Evolutionary conservation across 1,140 invertebrate species (phyloP).

Genomic region (Hydropsyche tenuis): DNA sequence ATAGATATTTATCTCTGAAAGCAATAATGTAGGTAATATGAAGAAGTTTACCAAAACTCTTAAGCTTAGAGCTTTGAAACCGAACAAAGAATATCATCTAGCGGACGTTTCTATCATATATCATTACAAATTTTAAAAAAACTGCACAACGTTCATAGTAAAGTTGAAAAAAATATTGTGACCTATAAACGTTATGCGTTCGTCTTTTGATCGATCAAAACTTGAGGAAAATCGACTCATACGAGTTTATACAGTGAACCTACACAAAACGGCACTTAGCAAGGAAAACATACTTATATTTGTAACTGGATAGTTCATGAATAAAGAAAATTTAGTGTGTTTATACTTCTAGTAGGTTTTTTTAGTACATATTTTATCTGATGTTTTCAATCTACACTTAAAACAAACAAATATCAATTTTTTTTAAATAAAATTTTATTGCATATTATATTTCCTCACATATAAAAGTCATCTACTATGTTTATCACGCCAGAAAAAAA

Average conservation of each 20-base stretch:
- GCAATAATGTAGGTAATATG: background rate
- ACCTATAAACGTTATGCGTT: background rate
- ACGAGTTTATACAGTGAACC: background rate
- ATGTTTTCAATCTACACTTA: too few species aligned
- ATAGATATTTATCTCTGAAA: background rate
- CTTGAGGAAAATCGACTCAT: background rate
- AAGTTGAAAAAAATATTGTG: too few species aligned
- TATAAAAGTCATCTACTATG: too few species aligned
- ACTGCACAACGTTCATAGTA: too few species aligned
- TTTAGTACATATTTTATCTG: too few species aligned
- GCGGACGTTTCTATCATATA: background rate
- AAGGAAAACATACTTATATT: slow-evolving; percentile 2
- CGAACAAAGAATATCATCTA: background rate
- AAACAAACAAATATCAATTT: too few species aligned
- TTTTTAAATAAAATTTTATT: too few species aligned
- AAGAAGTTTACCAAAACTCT: slow-evolving; percentile 4
- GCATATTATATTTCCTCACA: too few species aligned
- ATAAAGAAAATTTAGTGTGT: slow-evolving; percentile 14
- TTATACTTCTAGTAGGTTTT: too few species aligned
- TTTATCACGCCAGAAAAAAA: too few species aligned
- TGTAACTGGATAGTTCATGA: slow-evolving; percentile 4
- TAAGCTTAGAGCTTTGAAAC: slow-evolving; percentile 11
- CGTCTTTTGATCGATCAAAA: background rate
- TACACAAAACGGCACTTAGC: slow-evolving; percentile 16
- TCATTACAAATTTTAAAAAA: too few species aligned